A percentile compares a stretch with the other conserved stretches of the same genome.
Evolutionary conservation across 1,140 invertebrate species (phyloP).

Genomic region (Trichonephila clavata): DNA sequence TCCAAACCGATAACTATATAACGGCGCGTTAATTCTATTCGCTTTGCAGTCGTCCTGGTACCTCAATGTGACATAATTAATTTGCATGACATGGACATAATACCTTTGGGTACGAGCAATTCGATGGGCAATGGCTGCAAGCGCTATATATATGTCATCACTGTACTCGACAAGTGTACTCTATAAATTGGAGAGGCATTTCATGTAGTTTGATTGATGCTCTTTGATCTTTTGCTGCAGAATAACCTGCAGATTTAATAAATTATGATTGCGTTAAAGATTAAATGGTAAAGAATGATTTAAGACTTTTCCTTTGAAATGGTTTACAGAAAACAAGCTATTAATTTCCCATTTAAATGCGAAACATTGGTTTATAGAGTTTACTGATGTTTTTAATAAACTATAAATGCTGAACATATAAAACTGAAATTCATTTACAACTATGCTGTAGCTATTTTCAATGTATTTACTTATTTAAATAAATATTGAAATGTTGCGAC

Average conservation of each 20-base stretch:
- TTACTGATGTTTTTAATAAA: too few species aligned
- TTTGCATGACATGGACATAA: slow-evolving; percentile 63
- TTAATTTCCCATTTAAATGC: too few species aligned
- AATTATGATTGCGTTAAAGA: too few species aligned
- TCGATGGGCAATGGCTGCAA: slow-evolving; percentile 9
- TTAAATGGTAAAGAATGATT: too few species aligned
- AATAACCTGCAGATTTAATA: neutral
- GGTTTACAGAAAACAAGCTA: too few species aligned
- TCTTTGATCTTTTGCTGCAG: neutral
- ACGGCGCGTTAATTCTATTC: slow-evolving; percentile 42
- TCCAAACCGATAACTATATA: slow-evolving; percentile 31
- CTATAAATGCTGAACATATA: too few species aligned
- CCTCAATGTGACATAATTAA: slow-evolving; percentile 60
- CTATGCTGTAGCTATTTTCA: too few species aligned
- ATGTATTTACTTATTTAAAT: too few species aligned
- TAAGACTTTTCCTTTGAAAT: too few species aligned
- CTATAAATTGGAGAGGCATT: neutral
- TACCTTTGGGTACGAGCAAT: slow-evolving; percentile 39
- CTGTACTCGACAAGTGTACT: neutral
- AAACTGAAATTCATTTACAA: too few species aligned
- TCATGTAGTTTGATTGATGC: neutral
- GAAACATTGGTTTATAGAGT: too few species aligned
- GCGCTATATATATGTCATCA: neutral
- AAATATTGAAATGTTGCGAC: too few species aligned
- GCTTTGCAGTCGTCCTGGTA: slow-evolving; percentile 14